phyloP scores from a whole-genome alignment of 2,113 vertebrate species.

The Channa argus region DNA sequence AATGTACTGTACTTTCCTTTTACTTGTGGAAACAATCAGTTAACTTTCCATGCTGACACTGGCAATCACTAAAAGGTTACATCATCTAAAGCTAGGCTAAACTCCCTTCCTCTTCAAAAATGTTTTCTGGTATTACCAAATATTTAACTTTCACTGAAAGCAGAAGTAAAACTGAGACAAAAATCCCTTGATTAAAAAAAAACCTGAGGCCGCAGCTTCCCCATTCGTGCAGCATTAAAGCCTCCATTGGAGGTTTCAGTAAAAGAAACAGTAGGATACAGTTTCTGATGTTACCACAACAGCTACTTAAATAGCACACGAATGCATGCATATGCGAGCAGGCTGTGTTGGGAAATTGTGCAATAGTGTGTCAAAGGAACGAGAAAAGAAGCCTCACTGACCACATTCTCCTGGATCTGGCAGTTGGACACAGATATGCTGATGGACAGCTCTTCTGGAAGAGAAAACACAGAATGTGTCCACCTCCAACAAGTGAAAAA shows the following conservation, averaged over 20 bases:
- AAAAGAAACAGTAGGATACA: constrained; percentile 18
- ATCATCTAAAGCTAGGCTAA: constrained; percentile 31
- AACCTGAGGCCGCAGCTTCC: constrained; percentile 38
- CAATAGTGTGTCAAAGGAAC: constrained; percentile 32
- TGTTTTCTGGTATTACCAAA: constrained; percentile 55
- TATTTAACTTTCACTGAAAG: constrained; percentile 55
- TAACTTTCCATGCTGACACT: constrained; percentile 28
- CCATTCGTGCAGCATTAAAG: constrained; percentile 20
- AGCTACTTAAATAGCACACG: constrained; percentile 40
- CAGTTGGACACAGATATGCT: constrained; percentile 98
- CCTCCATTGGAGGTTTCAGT: constrained; percentile 36
- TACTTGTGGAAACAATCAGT: constrained; percentile 18
- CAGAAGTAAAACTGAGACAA: constrained; percentile 57
- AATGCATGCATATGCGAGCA: constrained; percentile 39
- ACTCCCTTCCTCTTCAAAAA: constrained; percentile 10
- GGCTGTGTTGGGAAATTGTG: constrained; percentile 60
- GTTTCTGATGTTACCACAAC: constrained; percentile 54
- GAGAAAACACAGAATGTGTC: constrained; percentile 57
- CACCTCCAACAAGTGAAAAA: constrained; percentile 35
- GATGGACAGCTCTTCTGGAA: constrained; percentile 93
- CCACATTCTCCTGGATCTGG: constrained; percentile 98
- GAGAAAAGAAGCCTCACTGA: constrained; percentile 81
- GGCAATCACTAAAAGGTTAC: constrained; percentile 3
- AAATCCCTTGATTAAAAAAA: constrained; percentile 28
- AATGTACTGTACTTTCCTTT: constrained; percentile 12